Percentiles rank a stretch among this genome's conserved stretches.
Conservation (phyloP, 2,888 invertebrate species). For the Papilio protenor region DNA sequence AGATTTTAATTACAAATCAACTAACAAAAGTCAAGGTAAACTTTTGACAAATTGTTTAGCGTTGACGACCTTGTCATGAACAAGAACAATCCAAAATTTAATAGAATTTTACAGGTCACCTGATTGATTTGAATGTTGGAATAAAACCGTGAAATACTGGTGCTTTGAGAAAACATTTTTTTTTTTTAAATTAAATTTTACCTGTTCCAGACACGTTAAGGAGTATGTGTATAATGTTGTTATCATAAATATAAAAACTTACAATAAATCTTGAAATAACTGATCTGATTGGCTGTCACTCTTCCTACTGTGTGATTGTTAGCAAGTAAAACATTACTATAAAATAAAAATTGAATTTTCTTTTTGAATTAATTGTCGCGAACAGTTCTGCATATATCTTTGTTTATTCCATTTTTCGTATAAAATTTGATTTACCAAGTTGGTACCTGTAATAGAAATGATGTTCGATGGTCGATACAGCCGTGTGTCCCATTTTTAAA, state of each 20-base stretch:
- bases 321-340: neutral
- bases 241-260: too few relatives aligned
- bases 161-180: too few relatives aligned
- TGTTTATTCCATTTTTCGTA: too few relatives aligned
- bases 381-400: too few relatives aligned
- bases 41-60: slow-evolving; percentile 12
- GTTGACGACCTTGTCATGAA: slow-evolving; percentile 20
- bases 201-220: neutral
- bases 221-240: too few relatives aligned
- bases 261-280: too few relatives aligned
- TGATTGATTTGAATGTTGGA: slow-evolving; percentile 6
- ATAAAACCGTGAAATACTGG: too few relatives aligned
- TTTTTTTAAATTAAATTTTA: neutral
- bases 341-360: neutral
- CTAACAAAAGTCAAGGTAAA: slow-evolving; percentile 10
- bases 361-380: neutral
- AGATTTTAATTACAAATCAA: slow-evolving; percentile 24
- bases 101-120: slow-evolving; percentile 20
- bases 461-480: neutral
- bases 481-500: slow-evolving; percentile 42
- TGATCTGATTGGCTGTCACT: neutral
- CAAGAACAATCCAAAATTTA: slow-evolving; percentile 12
- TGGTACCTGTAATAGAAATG: too few relatives aligned
- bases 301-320: neutral
- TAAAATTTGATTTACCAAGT: too few relatives aligned